Percentiles rank a stretch among this genome's conserved stretches.
These are phyloP conservation scores for Lepus oiostolus DNA, from an alignment of 2,797 vertebrate genomes.

Conservation along the genomic window DNA sequence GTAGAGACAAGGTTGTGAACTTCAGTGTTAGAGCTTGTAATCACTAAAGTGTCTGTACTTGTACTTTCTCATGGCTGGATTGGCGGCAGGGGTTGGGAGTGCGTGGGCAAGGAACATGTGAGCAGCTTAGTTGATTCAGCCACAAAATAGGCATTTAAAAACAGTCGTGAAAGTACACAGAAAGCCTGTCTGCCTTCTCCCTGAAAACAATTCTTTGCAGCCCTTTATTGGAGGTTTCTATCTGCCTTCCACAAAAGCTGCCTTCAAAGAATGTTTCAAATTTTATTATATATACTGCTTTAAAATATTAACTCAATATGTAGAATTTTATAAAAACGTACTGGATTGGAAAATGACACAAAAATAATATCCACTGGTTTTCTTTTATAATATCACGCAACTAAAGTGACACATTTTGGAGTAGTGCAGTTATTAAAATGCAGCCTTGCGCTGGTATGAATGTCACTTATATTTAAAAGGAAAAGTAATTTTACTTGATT, in stretches of 20 bases:
- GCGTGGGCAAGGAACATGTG: not conserved
- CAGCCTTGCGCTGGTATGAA: conserved; percentile 59
- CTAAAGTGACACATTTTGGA: conserved; percentile 66
- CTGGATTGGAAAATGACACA: conserved; percentile 72
- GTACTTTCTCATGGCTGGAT: not conserved
- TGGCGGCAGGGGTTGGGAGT: no score
- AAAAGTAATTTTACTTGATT: conserved; percentile 84
- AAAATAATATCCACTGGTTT: conserved; percentile 78
- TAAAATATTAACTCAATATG: conserved; percentile 81
- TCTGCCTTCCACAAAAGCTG: conserved; percentile 53
- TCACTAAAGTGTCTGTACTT: not conserved
- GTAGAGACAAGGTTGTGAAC: not conserved
- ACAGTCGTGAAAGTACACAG: not conserved
- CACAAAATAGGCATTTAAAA: not conserved
- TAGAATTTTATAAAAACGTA: conserved; percentile 74
- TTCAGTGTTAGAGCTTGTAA: not conserved
- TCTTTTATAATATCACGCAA: conserved; percentile 76
- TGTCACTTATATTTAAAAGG: conserved; percentile 79
- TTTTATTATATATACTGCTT: conserved; percentile 71
- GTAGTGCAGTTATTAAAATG: conserved; percentile 80
- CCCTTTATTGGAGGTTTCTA: conserved; percentile 59
- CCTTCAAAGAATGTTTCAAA: conserved; percentile 68
- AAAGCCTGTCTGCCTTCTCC: not conserved
- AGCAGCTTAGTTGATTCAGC: not conserved
- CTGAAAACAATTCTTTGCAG: conserved; percentile 21